A percentile compares a stretch with the other conserved stretches of the same genome.
These are phyloP conservation scores for Amiota mariae DNA, from an alignment of 2,888 invertebrate genomes.

Conservation along the genomic window DNA sequence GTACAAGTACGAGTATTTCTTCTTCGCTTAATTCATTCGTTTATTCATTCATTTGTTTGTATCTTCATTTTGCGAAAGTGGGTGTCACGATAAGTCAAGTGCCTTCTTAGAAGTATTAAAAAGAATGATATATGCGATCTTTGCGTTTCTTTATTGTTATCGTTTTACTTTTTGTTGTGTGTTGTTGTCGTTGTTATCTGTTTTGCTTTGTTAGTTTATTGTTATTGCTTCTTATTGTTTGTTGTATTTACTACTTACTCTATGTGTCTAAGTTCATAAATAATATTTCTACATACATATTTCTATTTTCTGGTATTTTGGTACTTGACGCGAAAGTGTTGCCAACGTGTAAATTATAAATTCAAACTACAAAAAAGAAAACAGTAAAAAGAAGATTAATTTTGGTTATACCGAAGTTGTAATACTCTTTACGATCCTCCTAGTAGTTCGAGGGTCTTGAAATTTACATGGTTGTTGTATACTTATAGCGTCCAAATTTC, in stretches of 20 bases:
- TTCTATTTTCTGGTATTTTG: too few species aligned
- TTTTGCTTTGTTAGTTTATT: not conserved
- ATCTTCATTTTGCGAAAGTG: conserved; percentile 10
- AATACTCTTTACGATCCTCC: too few species aligned
- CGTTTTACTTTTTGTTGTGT: not conserved
- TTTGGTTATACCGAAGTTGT: too few species aligned
- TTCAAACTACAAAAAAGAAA: not conserved
- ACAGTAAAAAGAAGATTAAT: not conserved
- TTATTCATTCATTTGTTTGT: not conserved
- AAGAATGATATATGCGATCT: conserved; percentile 9
- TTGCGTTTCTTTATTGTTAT: not conserved
- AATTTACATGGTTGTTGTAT: too few species aligned
- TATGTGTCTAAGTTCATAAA: not conserved
- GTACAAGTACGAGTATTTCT: not conserved
- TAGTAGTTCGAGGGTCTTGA: too few species aligned
- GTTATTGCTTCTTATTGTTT: not conserved
- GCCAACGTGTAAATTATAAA: not conserved
- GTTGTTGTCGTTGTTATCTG: not conserved
- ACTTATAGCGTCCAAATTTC: too few species aligned
- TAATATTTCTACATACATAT: not conserved
- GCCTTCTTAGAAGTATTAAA: not conserved
- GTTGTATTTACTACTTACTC: not conserved
- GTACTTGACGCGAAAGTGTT: conserved; percentile 8
- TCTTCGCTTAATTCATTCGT: not conserved
- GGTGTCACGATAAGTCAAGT: conserved; percentile 1